These are phyloP conservation scores for Temnothorax rugatulus DNA, from an alignment of 2,888 invertebrate species.

Conservation along the genomic window DNA sequence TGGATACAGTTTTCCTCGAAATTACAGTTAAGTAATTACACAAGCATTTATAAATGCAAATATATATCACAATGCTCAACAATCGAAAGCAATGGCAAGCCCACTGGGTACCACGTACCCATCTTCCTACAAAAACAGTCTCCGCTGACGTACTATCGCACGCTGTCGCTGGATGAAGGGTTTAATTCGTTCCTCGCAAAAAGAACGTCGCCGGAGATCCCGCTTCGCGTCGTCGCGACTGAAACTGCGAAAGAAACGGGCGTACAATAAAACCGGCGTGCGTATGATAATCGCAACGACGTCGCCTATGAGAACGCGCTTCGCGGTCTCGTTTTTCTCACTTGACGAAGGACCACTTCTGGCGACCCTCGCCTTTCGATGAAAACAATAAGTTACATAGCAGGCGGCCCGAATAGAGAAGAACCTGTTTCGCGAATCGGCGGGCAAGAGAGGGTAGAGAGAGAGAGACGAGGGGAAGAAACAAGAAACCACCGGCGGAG, in stretches of 20 bases:
- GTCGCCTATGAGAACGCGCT: conserved; percentile 66
- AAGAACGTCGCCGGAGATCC: conserved; percentile 32
- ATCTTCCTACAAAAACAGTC: conserved; percentile 23
- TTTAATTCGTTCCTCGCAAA: conserved; percentile 36
- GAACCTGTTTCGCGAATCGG: conserved; percentile 73
- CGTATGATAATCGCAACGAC: conserved; percentile 69
- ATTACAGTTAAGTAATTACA: too few relatives aligned
- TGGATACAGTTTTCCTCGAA: background rate
- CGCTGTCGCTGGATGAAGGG: conserved; percentile 28
- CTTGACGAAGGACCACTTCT: conserved; percentile 66
- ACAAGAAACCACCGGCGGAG: conserved; percentile 65
- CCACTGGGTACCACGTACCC: background rate
- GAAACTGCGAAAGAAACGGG: conserved; percentile 51
- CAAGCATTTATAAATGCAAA: conserved; percentile 18
- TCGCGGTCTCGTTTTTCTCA: conserved; percentile 66
- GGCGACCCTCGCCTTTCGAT: conserved; percentile 64
- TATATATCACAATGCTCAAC: background rate
- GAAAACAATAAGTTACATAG: conserved; percentile 79
- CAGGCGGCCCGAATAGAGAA: conserved; percentile 72
- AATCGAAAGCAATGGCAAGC: background rate
- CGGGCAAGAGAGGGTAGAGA: conserved; percentile 11
- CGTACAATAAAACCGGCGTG: conserved; percentile 57
- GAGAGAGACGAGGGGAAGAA: conserved; percentile 55
- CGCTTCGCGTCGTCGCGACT: conserved; percentile 21
- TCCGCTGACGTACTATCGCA: background rate